Conservation (phyloP, 2,797 vertebrate species). For the Myripristis murdjan region DNA sequence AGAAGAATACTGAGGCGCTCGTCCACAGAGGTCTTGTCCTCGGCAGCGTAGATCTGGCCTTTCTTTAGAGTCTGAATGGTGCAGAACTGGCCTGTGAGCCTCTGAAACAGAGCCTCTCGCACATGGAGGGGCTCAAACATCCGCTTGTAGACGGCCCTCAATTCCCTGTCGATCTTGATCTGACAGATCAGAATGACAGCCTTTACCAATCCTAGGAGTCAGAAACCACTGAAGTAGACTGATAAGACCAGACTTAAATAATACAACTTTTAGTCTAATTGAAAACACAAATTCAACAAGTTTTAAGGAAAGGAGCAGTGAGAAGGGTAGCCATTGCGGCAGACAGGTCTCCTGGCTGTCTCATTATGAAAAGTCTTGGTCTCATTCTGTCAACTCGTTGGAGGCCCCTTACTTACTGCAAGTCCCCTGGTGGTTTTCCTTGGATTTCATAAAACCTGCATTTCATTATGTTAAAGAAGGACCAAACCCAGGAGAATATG, state of each 20-base stretch:
- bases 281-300: slow-evolving; percentile 2
- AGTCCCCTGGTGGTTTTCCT: slow-evolving; percentile 7
- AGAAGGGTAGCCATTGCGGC: background rate
- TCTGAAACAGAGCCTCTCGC: slow-evolving; percentile 93
- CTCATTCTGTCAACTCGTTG: slow-evolving; percentile 52
- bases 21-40: slow-evolving; percentile 98
- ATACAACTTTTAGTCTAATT: background rate
- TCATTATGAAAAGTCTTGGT: slow-evolving; percentile 39
- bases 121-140: slow-evolving; percentile 97
- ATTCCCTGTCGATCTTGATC: slow-evolving; percentile 97
- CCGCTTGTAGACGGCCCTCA: slow-evolving; percentile 92
- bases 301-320: background rate
- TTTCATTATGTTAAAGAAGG: slow-evolving; percentile 44
- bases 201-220: background rate
- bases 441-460: slow-evolving; percentile 31
- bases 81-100: slow-evolving; percentile 97
- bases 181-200: slow-evolving; percentile 67
- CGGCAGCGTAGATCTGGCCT: slow-evolving; percentile 93
- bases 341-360: slow-evolving; percentile 8
- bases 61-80: slow-evolving; percentile 93
- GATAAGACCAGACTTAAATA: background rate
- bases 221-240: background rate
- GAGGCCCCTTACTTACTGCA: background rate
- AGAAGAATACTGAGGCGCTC: slow-evolving; percentile 96
- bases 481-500: slow-evolving; percentile 13